Evolutionary conservation across 2,797 vertebrate species (phyloP).

Genomic region (Anguilla marmorata): DNA sequence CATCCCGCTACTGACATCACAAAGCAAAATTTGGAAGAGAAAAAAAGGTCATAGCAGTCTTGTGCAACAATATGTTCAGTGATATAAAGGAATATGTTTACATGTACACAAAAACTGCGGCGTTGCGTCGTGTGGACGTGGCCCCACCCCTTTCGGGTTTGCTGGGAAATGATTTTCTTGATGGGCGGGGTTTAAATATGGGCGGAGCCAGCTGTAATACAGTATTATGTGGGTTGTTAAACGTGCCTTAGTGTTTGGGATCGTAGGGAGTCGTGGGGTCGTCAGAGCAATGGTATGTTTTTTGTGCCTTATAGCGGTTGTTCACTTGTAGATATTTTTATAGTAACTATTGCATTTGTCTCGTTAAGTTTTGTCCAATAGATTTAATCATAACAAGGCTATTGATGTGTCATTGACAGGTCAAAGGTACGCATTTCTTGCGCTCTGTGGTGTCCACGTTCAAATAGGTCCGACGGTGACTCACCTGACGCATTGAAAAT

Average conservation of each 20-base stretch:
- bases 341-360: neutral
- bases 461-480: constrained; percentile 46
- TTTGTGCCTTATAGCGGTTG: neutral
- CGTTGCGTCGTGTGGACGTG: too few relatives aligned
- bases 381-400: neutral
- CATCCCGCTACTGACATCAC: too few relatives aligned
- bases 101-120: neutral
- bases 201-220: neutral
- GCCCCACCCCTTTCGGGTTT: neutral
- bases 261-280: constrained; percentile 42
- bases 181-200: neutral
- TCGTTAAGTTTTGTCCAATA: neutral
- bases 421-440: constrained; percentile 25
- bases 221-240: constrained; percentile 54
- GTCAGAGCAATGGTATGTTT: constrained; percentile 67
- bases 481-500: neutral
- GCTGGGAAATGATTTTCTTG: neutral
- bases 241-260: constrained; percentile 43
- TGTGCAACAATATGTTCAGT: neutral
- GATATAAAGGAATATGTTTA: neutral
- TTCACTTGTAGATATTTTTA: neutral
- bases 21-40: too few relatives aligned
- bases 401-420: constrained; percentile 5
- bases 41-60: too few relatives aligned
- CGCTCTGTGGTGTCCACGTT: constrained; percentile 46